Conservation (phyloP, 2,888 invertebrate species). For the Xestia ashworthii region DNA sequence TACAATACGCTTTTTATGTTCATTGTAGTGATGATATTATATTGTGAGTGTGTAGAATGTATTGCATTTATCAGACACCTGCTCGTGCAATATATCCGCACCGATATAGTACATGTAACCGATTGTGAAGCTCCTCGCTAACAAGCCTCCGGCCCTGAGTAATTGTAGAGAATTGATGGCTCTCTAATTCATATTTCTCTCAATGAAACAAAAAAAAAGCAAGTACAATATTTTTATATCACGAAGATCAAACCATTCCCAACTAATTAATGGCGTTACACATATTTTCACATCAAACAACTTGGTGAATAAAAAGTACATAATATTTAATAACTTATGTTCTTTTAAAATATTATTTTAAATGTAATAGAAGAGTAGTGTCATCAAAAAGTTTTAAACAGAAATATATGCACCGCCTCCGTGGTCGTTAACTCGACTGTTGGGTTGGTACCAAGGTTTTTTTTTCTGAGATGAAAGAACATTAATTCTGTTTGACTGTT, state of each 20-base stretch:
- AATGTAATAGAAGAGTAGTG: constrained; percentile 67
- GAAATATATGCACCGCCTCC: constrained; percentile 71
- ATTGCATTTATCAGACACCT: constrained; percentile 54
- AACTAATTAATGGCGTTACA: constrained; percentile 62
- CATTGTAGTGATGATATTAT: constrained; percentile 47
- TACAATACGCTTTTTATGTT: constrained; percentile 47
- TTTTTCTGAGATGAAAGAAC: constrained; percentile 69
- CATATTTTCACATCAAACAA: constrained; percentile 67
- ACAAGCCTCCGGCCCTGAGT: constrained; percentile 50
- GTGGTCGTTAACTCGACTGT: constrained; percentile 69
- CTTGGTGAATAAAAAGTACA: constrained; percentile 58
- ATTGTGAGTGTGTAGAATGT: constrained; percentile 39
- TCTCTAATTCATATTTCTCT: constrained; percentile 49
- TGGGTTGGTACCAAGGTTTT: constrained; percentile 66
- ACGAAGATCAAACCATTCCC: constrained; percentile 59
- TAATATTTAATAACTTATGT: constrained; percentile 60
- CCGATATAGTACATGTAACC: constrained; percentile 45
- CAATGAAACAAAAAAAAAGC: constrained; percentile 54
- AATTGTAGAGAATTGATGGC: constrained; percentile 54
- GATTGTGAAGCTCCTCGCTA: constrained; percentile 52
- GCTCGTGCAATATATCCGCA: constrained; percentile 42
- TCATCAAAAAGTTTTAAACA: constrained; percentile 68
- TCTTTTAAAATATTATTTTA: constrained; percentile 54
- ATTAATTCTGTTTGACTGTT: constrained; percentile 61
- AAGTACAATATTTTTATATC: constrained; percentile 35